Percentiles rank a stretch among this genome's conserved stretches.
Evolutionary conservation across 1,140 invertebrate genomes (phyloP).

Genomic region (Acromyrmex heyeri): DNA sequence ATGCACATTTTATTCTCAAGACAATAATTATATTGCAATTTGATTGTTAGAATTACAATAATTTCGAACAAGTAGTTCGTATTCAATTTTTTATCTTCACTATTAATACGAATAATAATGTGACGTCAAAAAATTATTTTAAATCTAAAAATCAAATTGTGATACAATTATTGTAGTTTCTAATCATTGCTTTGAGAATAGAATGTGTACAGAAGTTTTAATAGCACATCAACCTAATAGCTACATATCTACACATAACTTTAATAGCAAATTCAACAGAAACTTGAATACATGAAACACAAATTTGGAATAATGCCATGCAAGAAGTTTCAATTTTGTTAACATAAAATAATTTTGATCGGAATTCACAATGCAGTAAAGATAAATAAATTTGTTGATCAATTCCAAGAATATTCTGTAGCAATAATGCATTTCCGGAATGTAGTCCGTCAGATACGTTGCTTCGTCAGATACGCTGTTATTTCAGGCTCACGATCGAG

Average conservation of each 20-base stretch:
- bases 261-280: neutral
- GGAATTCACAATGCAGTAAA: neutral
- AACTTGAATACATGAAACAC: slow-evolving; percentile 3
- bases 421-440: slow-evolving; percentile 11
- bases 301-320: neutral
- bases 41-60: too few relatives aligned
- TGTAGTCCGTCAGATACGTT: slow-evolving; percentile 9
- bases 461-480: slow-evolving; percentile 31
- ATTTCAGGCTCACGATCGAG: slow-evolving; percentile 55
- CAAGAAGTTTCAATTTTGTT: neutral
- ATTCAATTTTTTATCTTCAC: slow-evolving; percentile 20
- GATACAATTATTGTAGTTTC: neutral
- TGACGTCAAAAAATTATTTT: neutral
- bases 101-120: neutral
- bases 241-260: too few relatives aligned
- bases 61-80: neutral
- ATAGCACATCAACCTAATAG: too few relatives aligned
- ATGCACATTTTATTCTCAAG: too few relatives aligned
- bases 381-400: neutral
- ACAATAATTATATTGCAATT: too few relatives aligned
- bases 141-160: slow-evolving; percentile 30
- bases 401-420: slow-evolving; percentile 25
- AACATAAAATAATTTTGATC: neutral
- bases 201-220: slow-evolving; percentile 8
- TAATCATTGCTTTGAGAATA: slow-evolving; percentile 16